A percentile compares a stretch with the other conserved stretches of the same genome.
These are phyloP conservation scores for Callimorpha dominula DNA, from an alignment of 2,888 invertebrate species.

Conservation along the genomic window DNA sequence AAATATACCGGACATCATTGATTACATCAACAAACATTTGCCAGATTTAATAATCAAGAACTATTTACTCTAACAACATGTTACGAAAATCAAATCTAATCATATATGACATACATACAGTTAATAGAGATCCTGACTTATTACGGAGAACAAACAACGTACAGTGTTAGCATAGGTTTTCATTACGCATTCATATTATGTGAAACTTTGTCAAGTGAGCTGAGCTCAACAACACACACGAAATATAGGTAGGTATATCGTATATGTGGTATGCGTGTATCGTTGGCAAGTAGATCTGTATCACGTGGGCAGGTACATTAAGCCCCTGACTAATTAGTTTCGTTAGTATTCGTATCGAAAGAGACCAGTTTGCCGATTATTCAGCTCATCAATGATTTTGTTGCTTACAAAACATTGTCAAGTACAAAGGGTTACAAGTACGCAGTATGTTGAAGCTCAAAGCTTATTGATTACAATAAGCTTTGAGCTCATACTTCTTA, in stretches of 20 bases:
- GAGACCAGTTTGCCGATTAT: neutral
- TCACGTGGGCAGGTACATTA: neutral
- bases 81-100: neutral
- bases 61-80: neutral
- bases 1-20: neutral
- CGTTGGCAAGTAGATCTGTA: neutral
- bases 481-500: no score
- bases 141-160: neutral
- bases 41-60: neutral
- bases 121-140: slow-evolving; percentile 5
- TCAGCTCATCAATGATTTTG: neutral
- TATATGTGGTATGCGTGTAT: neutral
- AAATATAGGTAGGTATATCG: neutral
- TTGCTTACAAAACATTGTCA: neutral
- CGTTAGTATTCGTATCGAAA: neutral
- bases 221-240: slow-evolving; percentile 9
- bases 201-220: slow-evolving; percentile 28
- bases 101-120: neutral
- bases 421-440: neutral
- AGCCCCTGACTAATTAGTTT: neutral
- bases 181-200: slow-evolving; percentile 37
- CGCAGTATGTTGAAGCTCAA: neutral
- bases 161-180: slow-evolving; percentile 31
- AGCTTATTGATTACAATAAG: no score
- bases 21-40: neutral